Evolutionary conservation across 2,888 invertebrate genomes (phyloP).

Genomic region (Netelia inedita): DNA sequence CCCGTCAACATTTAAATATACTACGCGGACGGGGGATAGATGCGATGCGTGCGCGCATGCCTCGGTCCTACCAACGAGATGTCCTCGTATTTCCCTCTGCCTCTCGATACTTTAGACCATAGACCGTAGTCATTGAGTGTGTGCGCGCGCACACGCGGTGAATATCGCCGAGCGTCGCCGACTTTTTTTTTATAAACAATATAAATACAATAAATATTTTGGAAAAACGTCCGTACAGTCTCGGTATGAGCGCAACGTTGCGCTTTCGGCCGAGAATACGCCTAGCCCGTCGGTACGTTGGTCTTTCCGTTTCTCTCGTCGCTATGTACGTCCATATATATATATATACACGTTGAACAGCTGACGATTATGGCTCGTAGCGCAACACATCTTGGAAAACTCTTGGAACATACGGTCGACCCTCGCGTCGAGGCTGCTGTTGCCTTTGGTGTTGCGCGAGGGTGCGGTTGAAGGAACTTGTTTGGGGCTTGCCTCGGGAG

Average conservation of each 20-base stretch:
- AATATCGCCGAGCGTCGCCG: no score
- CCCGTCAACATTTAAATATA: slow-evolving; percentile 46
- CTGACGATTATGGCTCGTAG: slow-evolving; percentile 37
- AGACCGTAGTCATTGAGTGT: slow-evolving; percentile 36
- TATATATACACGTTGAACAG: slow-evolving; percentile 30
- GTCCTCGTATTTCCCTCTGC: slow-evolving; percentile 17
- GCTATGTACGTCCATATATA: neutral
- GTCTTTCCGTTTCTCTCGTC: neutral
- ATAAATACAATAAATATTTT: no score
- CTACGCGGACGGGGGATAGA: slow-evolving; percentile 26
- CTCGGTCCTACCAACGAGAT: slow-evolving; percentile 41
- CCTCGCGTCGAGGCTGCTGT: neutral
- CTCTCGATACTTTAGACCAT: neutral
- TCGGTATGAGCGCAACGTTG: neutral
- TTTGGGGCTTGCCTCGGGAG: neutral
- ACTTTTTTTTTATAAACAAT: no score
- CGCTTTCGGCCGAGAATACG: neutral
- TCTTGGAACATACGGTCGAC: no score
- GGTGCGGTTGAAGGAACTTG: slow-evolving; percentile 1
- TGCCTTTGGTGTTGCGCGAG: neutral
- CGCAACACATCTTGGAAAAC: slow-evolving; percentile 33
- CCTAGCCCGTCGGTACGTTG: neutral
- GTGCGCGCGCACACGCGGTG: no score
- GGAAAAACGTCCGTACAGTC: no score
- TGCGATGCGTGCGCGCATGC: no score